Evolutionary conservation across 2,797 vertebrate genomes (phyloP).

Genomic region (Acipenser ruthenus): DNA sequence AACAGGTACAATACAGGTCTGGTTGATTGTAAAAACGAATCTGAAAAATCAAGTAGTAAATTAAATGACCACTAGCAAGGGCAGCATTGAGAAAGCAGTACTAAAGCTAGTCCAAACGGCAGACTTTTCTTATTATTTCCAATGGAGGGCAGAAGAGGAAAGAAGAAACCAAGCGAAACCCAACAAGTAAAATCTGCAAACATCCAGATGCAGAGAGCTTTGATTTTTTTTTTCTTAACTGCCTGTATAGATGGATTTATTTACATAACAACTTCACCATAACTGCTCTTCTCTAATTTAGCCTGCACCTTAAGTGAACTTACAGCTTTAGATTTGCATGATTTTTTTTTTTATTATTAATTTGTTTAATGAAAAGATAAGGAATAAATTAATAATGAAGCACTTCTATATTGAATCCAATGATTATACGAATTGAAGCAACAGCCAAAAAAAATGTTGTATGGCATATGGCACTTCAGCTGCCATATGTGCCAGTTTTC

Average conservation of each 20-base stretch:
- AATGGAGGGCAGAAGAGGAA: conserved; percentile 70
- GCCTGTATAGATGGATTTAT: not conserved
- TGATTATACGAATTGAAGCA: conserved; percentile 85
- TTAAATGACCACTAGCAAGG: not conserved
- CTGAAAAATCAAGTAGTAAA: not conserved
- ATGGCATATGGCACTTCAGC: conserved; percentile 98
- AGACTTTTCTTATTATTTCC: conserved; percentile 49
- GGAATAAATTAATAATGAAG: conserved; percentile 82
- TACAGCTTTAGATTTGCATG: conserved; percentile 45
- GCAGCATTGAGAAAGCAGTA: not conserved
- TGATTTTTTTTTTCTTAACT: not conserved
- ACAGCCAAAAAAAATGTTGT: conserved; percentile 89
- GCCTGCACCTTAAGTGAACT: conserved; percentile 41
- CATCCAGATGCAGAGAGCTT: not conserved
- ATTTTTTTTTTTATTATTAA: conserved; percentile 41
- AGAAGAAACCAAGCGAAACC: conserved; percentile 40
- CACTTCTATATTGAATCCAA: conserved; percentile 68
- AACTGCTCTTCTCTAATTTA: conserved; percentile 20
- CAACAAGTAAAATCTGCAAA: conserved; percentile 9
- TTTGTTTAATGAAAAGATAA: conserved; percentile 74
- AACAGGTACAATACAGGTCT: conserved; percentile 16
- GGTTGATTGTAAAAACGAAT: not conserved
- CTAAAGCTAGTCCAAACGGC: conserved; percentile 1
- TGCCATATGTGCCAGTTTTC: conserved; percentile 99
- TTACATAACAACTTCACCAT: conserved; percentile 8